Percentiles rank a stretch among this genome's conserved stretches.
These are phyloP conservation scores for Drosophila paranaensis DNA, from an alignment of 2,888 invertebrate species.

Conservation along the genomic window DNA sequence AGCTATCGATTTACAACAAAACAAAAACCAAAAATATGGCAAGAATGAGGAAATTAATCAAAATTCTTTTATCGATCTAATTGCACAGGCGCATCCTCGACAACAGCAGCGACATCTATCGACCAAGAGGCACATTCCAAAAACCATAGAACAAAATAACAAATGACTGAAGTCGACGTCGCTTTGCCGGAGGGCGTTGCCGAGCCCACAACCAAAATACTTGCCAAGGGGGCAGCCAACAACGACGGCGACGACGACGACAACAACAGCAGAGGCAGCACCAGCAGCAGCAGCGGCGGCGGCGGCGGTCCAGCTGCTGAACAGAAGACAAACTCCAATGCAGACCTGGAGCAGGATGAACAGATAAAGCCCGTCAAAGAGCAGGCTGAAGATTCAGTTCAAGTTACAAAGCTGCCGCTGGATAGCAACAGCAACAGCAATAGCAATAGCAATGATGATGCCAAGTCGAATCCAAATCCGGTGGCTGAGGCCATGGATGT, in stretches of 20 bases:
- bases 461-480: constrained; percentile 41
- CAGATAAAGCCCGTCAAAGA: constrained; percentile 30
- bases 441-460: constrained; percentile 58
- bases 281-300: not conserved
- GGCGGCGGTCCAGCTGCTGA: constrained; percentile 21
- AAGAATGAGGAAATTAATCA: constrained; percentile 13
- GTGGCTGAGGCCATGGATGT: constrained; percentile 64
- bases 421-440: constrained; percentile 50
- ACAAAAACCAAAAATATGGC: not conserved
- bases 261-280: constrained; percentile 19
- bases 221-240: constrained; percentile 57
- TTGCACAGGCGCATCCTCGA: constrained; percentile 33
- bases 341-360: constrained; percentile 15
- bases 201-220: constrained; percentile 69
- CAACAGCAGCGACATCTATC: constrained; percentile 47
- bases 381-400: constrained; percentile 62
- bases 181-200: constrained; percentile 81
- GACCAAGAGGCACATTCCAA: constrained; percentile 55
- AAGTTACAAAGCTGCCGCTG: constrained; percentile 26
- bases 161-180: constrained; percentile 83
- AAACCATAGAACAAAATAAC: constrained; percentile 51
- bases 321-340: constrained; percentile 33
- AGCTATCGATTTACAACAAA: constrained; percentile 35
- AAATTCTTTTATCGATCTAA: constrained; percentile 34
- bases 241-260: constrained; percentile 22